phyloP scores from a whole-genome alignment of 2,888 invertebrate genomes.

The Drosophila multiciliata region DNA sequence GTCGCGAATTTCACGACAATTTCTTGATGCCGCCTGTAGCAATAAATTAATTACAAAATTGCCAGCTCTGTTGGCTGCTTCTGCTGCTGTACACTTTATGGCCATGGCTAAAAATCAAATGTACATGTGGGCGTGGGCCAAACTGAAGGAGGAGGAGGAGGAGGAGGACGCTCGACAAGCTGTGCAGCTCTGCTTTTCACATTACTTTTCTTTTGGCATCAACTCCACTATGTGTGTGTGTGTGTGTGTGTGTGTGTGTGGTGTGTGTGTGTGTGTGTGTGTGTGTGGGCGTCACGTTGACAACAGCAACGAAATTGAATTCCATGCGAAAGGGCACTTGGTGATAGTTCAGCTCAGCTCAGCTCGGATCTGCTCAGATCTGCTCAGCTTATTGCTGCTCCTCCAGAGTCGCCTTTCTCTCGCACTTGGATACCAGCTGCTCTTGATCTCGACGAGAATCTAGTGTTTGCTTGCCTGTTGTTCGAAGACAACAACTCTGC shows the following conservation, averaged over 20 bases:
- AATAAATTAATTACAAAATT: slow-evolving; percentile 79
- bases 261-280: slow-evolving; percentile 6
- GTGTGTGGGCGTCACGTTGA: slow-evolving; percentile 54
- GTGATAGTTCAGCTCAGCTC: slow-evolving; percentile 37
- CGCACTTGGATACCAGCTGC: slow-evolving; percentile 35
- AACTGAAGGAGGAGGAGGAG: slow-evolving; percentile 9
- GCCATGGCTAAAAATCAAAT: slow-evolving; percentile 66
- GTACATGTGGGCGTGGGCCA: slow-evolving; percentile 51
- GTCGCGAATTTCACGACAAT: slow-evolving; percentile 66
- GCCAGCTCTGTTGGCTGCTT: slow-evolving; percentile 36
- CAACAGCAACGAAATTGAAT: slow-evolving; percentile 64
- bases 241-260: not conserved
- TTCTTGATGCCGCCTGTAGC: slow-evolving; percentile 63
- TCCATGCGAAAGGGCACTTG: slow-evolving; percentile 55
- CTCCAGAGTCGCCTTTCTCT: slow-evolving; percentile 38
- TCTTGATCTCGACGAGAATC: slow-evolving; percentile 54
- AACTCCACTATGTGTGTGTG: slow-evolving; percentile 2
- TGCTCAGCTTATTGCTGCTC: not conserved
- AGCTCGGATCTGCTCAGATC: not conserved
- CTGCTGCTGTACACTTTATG: slow-evolving; percentile 54
- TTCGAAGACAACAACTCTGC: slow-evolving; percentile 69
- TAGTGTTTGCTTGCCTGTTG: slow-evolving; percentile 77
- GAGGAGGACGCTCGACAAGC: slow-evolving; percentile 18
- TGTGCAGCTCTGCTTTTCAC: slow-evolving; percentile 15
- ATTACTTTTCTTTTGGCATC: slow-evolving; percentile 13